These are phyloP conservation scores for Drosophila hamatofila DNA, from an alignment of 2,888 invertebrate genomes.

Conservation along the genomic window DNA sequence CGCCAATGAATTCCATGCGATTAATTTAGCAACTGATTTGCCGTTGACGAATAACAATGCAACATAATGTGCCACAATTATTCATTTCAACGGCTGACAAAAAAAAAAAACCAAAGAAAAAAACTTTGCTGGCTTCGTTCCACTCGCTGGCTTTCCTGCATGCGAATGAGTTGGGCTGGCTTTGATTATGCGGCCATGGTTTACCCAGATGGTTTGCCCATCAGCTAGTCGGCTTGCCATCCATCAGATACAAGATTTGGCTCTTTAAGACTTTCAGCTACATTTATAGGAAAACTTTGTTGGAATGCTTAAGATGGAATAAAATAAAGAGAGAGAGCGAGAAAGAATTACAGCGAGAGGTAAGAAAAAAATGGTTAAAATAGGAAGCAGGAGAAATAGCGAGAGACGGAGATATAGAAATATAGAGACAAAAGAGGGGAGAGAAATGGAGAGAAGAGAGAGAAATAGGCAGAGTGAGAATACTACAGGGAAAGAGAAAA, in stretches of 20 bases:
- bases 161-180: slow-evolving; percentile 19
- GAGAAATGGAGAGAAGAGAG: too few relatives aligned
- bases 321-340: neutral
- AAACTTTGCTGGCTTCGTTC: slow-evolving; percentile 21
- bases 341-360: neutral
- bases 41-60: slow-evolving; percentile 80
- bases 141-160: slow-evolving; percentile 32
- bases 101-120: slow-evolving; percentile 4
- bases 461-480: too few relatives aligned
- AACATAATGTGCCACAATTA: slow-evolving; percentile 77
- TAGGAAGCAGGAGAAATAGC: neutral
- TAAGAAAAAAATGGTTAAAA: too few relatives aligned
- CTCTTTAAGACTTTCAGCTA: slow-evolving; percentile 9
- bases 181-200: slow-evolving; percentile 15
- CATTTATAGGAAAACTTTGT: slow-evolving; percentile 19
- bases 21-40: slow-evolving; percentile 81
- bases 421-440: too few relatives aligned
- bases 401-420: neutral
- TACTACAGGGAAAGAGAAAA: too few relatives aligned
- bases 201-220: slow-evolving; percentile 21
- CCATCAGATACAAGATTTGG: slow-evolving; percentile 17
- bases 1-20: slow-evolving; percentile 73
- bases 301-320: neutral
- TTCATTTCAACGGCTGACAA: slow-evolving; percentile 60
- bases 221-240: slow-evolving; percentile 19